Base-by-base conservation (phyloP, 1,140 invertebrate species). In the Drosophila rufa region DNA sequence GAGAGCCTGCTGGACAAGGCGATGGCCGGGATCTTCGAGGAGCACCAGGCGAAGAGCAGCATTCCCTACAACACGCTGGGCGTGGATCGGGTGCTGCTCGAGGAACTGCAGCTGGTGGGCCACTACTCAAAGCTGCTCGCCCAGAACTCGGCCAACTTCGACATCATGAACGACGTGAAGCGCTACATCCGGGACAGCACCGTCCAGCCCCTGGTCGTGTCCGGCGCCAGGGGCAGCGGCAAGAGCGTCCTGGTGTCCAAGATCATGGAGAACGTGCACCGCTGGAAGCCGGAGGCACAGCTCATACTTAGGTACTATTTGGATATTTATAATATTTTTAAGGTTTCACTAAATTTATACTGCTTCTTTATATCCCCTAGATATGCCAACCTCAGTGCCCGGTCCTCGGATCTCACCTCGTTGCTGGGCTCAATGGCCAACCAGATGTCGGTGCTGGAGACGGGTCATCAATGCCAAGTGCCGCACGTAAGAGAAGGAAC, bases 171-270 rank as follows among this genome's bases (percentile, higher is more conserved):
- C 69, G 94, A 95, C 83, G 94, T 96, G 38, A 96, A 96, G 93
- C 94, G 94, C n/a, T 97, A 97, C 82, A 93, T 97, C 8, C 94
- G 93, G 2, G 94, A 95, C 43, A 94, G 94, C 42, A 94, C 93
- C n/a, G 92, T 94, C 1, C 81, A 92, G 42, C 96, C 96, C 0
- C 92, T 97, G 56, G 94, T 97, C 14, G 91, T 98, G n/a, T 95
- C 96, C 69, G 97, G 97, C 0, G 94, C 95, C 36, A 94, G 95
- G 12, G 97, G 97, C 19, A 96, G 96, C 92, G 97, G 97, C 1
- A 97, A 97, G 93, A 96, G 96, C 3, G 96, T 96, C 6, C 93
- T 97, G 6, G 93, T 97, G 8, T 96, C 96, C 3, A 94, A 96
- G 78, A 94, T 96, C 5, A 95, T 95, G 30, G 94, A 95, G 71